phyloP scores from a whole-genome alignment of 1,140 invertebrate species.

The Listronotus oregonensis region DNA sequence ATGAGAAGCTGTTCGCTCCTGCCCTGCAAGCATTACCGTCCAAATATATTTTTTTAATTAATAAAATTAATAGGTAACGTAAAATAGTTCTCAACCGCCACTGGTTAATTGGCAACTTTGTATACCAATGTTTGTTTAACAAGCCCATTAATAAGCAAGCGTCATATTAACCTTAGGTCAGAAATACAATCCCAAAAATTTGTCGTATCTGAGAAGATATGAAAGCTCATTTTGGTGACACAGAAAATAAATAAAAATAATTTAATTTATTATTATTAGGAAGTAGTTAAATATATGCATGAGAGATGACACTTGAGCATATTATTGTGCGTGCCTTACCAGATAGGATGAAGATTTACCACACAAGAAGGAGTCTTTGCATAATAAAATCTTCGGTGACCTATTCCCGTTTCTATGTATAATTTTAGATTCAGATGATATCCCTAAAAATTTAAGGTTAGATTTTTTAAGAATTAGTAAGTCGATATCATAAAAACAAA shows the following conservation, averaged over 20 bases:
- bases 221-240: conserved; percentile 20
- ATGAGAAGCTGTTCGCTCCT: too few species aligned
- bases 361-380: conserved; percentile 24
- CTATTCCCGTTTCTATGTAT: too few species aligned
- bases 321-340: conserved; percentile 41
- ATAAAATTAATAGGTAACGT: too few species aligned
- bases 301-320: conserved; percentile 28
- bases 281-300: conserved; percentile 37
- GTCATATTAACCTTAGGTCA: conserved; percentile 1
- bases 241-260: conserved; percentile 15
- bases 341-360: conserved; percentile 25
- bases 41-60: too few species aligned
- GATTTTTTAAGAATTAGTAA: too few species aligned
- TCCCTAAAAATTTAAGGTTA: too few species aligned
- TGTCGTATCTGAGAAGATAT: background rate
- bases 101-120: too few species aligned
- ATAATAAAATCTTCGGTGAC: background rate
- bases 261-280: conserved; percentile 33
- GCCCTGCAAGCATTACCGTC: too few species aligned
- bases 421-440: too few species aligned
- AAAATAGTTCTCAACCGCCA: too few species aligned
- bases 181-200: background rate
- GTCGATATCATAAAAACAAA: too few species aligned
- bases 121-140: too few species aligned
- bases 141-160: background rate